phyloP scores from a whole-genome alignment of 2,888 invertebrate species.

The Eumacrocentrus americanus region DNA sequence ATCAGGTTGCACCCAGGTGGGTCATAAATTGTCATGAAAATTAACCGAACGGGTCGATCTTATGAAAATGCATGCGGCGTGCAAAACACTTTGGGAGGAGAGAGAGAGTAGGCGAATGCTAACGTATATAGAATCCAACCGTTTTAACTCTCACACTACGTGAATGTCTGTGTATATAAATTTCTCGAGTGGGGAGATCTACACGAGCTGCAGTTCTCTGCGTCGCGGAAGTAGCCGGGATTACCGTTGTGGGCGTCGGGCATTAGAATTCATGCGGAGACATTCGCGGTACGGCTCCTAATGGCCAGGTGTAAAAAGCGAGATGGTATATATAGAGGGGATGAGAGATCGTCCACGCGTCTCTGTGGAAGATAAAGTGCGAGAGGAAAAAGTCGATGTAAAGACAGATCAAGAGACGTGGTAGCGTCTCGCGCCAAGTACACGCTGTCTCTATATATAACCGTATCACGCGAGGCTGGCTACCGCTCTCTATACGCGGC shows the following conservation, averaged over 20 bases:
- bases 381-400: constrained; percentile 13
- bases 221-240: constrained; percentile 49
- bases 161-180: constrained; percentile 33
- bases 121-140: constrained; percentile 14
- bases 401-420: too few relatives aligned
- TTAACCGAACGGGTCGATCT: constrained; percentile 38
- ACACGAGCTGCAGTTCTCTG: constrained; percentile 25
- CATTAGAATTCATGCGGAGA: constrained; percentile 62
- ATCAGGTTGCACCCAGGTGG: background rate
- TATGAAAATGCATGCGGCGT: constrained; percentile 48
- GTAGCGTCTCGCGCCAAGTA: too few relatives aligned
- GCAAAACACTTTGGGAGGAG: constrained; percentile 42
- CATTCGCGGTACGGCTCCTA: constrained; percentile 60
- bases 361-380: constrained; percentile 33
- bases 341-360: constrained; percentile 31
- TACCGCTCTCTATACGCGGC: too few relatives aligned
- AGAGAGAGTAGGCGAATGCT: constrained; percentile 20
- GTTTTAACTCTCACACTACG: constrained; percentile 10
- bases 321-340: background rate
- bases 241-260: constrained; percentile 46
- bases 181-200: constrained; percentile 30
- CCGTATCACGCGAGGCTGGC: too few relatives aligned
- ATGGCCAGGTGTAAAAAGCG: constrained; percentile 58
- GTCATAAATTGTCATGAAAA: constrained; percentile 25
- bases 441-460: too few relatives aligned